Conservation (phyloP, 1,140 invertebrate species). For the Caenorhabditis remanei region DNA sequence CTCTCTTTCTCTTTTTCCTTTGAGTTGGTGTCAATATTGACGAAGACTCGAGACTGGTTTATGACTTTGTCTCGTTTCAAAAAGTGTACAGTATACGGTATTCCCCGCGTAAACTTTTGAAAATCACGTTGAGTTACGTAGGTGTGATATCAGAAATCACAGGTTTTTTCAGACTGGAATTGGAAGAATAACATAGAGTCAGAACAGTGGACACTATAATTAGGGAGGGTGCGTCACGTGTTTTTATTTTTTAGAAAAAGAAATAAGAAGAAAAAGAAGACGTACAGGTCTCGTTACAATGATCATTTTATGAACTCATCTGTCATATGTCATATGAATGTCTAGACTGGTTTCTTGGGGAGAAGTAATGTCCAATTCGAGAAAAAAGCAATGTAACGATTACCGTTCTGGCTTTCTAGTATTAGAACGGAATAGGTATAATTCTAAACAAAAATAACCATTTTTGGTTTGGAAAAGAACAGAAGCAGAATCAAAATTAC, state of each 20-base stretch:
- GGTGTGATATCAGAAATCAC: neutral
- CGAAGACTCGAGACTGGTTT: constrained; percentile 8
- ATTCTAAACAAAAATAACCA: too few species aligned
- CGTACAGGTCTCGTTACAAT: neutral
- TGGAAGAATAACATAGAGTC: neutral
- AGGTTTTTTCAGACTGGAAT: neutral
- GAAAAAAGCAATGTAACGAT: too few species aligned
- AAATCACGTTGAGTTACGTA: constrained; percentile 20
- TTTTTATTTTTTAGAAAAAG: neutral
- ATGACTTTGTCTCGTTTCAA: constrained; percentile 29
- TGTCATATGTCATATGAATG: neutral
- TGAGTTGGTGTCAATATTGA: constrained; percentile 51
- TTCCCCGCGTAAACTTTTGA: constrained; percentile 13
- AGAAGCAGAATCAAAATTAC: neutral
- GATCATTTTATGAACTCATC: constrained; percentile 5
- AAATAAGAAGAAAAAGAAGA: neutral
- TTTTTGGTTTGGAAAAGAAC: too few species aligned
- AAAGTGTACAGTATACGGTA: constrained; percentile 4
- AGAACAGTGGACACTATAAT: neutral
- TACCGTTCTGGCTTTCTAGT: too few species aligned
- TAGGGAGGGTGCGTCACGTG: neutral
- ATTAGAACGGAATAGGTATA: too few species aligned
- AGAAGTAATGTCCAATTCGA: neutral
- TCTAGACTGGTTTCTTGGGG: constrained; percentile 4
- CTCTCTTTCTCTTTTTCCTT: neutral